A percentile compares a stretch with the other conserved stretches of the same genome.
phyloP scores from a whole-genome alignment of 1,140 invertebrate species.

The Nymphalis io region DNA sequence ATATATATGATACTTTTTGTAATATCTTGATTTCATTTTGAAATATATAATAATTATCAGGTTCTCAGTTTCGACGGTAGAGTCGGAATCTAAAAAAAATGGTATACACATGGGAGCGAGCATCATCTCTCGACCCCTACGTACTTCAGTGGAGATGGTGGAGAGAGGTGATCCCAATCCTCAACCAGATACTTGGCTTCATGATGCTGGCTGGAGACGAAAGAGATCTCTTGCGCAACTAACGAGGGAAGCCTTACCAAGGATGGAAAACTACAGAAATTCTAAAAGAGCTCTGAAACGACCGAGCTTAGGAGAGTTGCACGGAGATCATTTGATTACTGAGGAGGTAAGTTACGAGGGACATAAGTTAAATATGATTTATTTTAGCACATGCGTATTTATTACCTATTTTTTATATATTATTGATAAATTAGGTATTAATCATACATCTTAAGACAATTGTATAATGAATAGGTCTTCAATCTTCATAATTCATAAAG shows the following conservation, averaged over 20 bases:
- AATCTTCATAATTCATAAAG: too few relatives aligned
- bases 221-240: constrained; percentile 81
- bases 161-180: constrained; percentile 53
- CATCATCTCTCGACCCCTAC: constrained; percentile 67
- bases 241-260: constrained; percentile 90
- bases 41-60: constrained; percentile 36
- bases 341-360: constrained; percentile 58
- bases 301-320: constrained; percentile 87
- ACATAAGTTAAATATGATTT: too few relatives aligned
- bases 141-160: constrained; percentile 55
- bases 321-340: constrained; percentile 81
- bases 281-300: constrained; percentile 86
- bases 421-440: too few relatives aligned
- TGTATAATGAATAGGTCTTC: too few relatives aligned
- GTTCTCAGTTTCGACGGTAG: constrained; percentile 63
- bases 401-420: too few relatives aligned
- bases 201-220: constrained; percentile 71
- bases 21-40: background rate
- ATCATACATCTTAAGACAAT: too few relatives aligned
- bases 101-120: constrained; percentile 72
- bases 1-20: background rate
- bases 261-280: constrained; percentile 95
- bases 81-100: constrained; percentile 68
- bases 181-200: constrained; percentile 65
- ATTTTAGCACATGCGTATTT: too few relatives aligned